These are phyloP conservation scores for Drosophila eugracilis DNA, from an alignment of 1,140 invertebrate species.

Conservation along the genomic window DNA sequence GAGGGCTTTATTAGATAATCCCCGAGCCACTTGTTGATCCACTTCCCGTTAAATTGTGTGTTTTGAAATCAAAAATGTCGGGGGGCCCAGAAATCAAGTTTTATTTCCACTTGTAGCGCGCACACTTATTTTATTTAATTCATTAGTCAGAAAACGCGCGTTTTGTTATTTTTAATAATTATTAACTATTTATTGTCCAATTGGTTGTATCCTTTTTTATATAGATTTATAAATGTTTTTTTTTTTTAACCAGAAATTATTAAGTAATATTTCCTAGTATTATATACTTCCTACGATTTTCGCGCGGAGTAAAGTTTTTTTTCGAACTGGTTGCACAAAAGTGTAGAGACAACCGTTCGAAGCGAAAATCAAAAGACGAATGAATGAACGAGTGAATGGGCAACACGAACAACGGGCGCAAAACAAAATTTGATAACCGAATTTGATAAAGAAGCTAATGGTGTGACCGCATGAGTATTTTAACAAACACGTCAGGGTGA, in stretches of 20 bases:
- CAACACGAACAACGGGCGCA: conserved; percentile 1
- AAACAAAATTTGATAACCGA: conserved; percentile 15
- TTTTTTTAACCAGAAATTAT: background rate
- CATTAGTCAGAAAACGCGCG: conserved; percentile 39
- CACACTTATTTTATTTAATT: conserved; percentile 64
- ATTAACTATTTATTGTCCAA: conserved; percentile 11
- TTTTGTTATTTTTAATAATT: conserved; percentile 9
- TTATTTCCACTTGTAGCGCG: conserved; percentile 61
- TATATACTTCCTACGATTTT: background rate
- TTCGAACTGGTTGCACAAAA: conserved; percentile 2
- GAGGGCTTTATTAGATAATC: conserved; percentile 77
- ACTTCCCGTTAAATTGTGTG: conserved; percentile 70
- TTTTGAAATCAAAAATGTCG: conserved; percentile 31
- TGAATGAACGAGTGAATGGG: conserved; percentile 2
- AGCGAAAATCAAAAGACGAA: conserved; percentile 8
- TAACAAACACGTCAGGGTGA: too few relatives aligned
- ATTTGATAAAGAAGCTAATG: conserved; percentile 6
- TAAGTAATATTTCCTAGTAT: background rate
- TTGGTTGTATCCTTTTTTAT: conserved; percentile 9
- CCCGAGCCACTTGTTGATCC: conserved; percentile 76
- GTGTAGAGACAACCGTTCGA: conserved; percentile 11
- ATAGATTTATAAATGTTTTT: background rate
- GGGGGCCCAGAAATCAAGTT: conserved; percentile 40
- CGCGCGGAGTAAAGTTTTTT: conserved; percentile 4
- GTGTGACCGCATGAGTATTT: background rate